A percentile compares a stretch with the other conserved stretches of the same genome.
Conservation (phyloP, 2,797 vertebrate genomes). For the Hafferia zeledoni region DNA sequence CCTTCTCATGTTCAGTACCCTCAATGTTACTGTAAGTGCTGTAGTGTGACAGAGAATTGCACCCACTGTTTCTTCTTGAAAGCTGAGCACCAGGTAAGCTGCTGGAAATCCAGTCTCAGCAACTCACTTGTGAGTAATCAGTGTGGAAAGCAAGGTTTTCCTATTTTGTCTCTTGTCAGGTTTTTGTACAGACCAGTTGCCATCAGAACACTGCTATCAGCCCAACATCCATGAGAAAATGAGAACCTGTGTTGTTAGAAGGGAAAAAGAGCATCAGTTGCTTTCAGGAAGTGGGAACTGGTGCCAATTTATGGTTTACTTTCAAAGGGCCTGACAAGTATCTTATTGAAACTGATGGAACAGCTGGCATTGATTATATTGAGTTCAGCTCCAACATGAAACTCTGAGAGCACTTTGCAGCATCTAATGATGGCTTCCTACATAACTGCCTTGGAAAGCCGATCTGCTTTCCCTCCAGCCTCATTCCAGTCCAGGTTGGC, state of each 20-base stretch:
- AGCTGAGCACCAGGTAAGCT: neutral
- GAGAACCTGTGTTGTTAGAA: neutral
- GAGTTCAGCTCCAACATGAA: slow-evolving; percentile 3
- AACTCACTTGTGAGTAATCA: neutral
- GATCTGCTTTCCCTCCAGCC: neutral
- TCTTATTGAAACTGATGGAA: neutral
- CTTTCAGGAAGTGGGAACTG: neutral
- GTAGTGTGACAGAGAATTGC: neutral
- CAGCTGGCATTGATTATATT: slow-evolving; percentile 22
- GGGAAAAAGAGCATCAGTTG: neutral
- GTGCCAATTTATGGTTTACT: slow-evolving; percentile 10
- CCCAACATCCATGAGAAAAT: neutral
- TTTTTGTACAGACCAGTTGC: neutral
- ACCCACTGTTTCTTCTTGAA: neutral
- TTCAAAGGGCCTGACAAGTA: neutral
- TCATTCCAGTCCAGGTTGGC: neutral
- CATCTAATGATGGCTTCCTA: neutral
- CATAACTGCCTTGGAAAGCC: neutral
- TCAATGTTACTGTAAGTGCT: neutral
- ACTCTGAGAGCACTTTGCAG: neutral
- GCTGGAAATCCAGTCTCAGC: neutral
- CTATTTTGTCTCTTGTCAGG: neutral
- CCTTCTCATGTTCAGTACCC: neutral
- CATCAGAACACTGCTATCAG: neutral
- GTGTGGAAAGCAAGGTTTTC: neutral